phyloP scores from a whole-genome alignment of 37 sponge, comb jelly and placozoan genomes.

The Eunapius fragilis region DNA sequence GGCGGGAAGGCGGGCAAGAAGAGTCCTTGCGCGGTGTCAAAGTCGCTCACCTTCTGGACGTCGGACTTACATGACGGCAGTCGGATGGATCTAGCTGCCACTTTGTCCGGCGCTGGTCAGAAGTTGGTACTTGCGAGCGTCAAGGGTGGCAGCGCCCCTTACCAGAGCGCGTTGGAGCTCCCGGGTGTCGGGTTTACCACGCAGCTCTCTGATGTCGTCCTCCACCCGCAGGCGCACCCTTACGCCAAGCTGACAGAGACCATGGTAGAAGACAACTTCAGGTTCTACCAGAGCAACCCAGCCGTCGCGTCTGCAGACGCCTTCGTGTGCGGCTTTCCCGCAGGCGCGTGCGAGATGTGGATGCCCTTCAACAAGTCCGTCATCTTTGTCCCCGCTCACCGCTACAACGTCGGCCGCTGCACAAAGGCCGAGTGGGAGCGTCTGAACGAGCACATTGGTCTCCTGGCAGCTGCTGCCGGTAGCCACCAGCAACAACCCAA shows the following conservation, averaged over 20 bases:
- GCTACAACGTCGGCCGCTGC: slow-evolving; percentile 51
- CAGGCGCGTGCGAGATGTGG: slow-evolving; percentile 50
- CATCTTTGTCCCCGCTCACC: slow-evolving; percentile 34
- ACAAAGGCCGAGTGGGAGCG: slow-evolving; percentile 24
- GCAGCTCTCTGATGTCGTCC: slow-evolving; percentile 8
- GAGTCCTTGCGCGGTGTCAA: not conserved
- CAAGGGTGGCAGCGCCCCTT: not conserved
- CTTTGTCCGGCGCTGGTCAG: slow-evolving; percentile 24
- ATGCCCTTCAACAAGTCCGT: slow-evolving; percentile 64
- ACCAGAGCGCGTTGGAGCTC: slow-evolving; percentile 16
- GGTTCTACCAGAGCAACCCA: slow-evolving; percentile 34
- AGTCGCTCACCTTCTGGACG: slow-evolving; percentile 44
- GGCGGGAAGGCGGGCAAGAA: not conserved
- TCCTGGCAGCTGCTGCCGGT: no score
- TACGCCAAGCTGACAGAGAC: slow-evolving; percentile 18
- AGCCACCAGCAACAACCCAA: no score
- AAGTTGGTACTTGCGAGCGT: slow-evolving; percentile 28
- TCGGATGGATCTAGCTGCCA: slow-evolving; percentile 37
- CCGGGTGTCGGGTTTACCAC: slow-evolving; percentile 19
- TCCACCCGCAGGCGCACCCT: not conserved
- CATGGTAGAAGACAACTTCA: slow-evolving; percentile 28
- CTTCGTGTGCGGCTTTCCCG: slow-evolving; percentile 46
- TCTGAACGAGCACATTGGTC: slow-evolving; percentile 36
- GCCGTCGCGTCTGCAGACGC: slow-evolving; percentile 22
- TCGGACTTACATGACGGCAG: slow-evolving; percentile 37